Evolutionary conservation across 1,140 invertebrate species (phyloP), one percentile per base, ranked within the genome.

Genomic region (Sinonovacula constricta): DNA sequence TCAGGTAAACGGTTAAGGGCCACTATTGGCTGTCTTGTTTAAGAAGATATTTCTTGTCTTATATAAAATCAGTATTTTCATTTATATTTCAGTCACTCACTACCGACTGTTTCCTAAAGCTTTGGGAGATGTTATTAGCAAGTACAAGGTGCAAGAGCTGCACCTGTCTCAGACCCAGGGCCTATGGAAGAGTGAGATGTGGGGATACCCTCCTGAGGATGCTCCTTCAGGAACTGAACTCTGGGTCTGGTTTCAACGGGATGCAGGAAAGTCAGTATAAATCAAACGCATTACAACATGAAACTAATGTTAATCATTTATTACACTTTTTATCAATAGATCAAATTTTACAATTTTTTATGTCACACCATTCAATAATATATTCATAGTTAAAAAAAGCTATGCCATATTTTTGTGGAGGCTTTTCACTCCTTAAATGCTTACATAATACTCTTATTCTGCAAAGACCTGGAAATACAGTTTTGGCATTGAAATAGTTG

Each of bases 101-200:
- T 96, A 95, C 57, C 93, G 95, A 85, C 91, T 98, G 60, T 98
- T 99, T 91, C 97, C 98, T 22, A 93, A 96, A 85, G 94, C 96
- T 0, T 91, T 99, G 56, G 95, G 95, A 36, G 97, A 99, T 92
- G 94, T 99, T n/a, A 93, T 99, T 83, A 92, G 94, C 68, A 93
- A 94, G 22, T 96, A 97, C 88, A 92, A 95, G 87, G 94, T 99
- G 0, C 94, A 96, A 88, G 98, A 99, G 89, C 90, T 99, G 7
- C 97, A 99, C 89, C 92, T 99, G 36, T 95, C 94, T 74, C 92
- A 99, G 68, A 98, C 97, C 0, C 95, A 97, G 91, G 98, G 98
- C 3, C 91, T 97, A 59, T 99, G 98, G 98, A 94, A 95, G 74
- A 95, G 98, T 90, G 93, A 96, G 86, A 94, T 94, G 76, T 99